Base-by-base conservation (phyloP, 2,797 vertebrate species). In the Uromys caudimaculatus region DNA sequence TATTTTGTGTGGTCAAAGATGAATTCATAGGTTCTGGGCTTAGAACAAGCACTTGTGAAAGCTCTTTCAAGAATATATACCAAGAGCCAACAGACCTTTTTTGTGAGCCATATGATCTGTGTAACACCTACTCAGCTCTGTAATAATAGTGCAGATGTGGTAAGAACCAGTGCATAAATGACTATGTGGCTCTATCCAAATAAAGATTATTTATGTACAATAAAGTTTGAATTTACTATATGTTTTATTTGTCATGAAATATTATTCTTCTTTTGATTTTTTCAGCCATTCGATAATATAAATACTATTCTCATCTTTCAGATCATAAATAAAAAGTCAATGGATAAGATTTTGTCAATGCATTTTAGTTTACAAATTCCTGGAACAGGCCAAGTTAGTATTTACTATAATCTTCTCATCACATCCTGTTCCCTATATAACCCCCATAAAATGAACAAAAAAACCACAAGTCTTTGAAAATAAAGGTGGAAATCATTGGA, bases 211-310 rank as follows among this genome's bases (percentile, higher is more conserved):
- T 71, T 85, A 67, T 86, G 32, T 24, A 58, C 17, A 86, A 86
- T 67, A 84, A 60, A 52, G 52, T 75, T 75, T 90, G 23, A 81
- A 54, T 73, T 87, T 76, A n/a, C 44, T 77, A 76, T 71, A 47
- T 75, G 38, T 41, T 90, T 94, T 93, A 24, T 90, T 21, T 91
- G 24, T 83, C 9, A 19, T 94, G 3, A 94, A 95, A 84, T 96
- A 76, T 12, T 89, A 54, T n/a, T 35, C 0, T 88, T 85, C 8
- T 62, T 86, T 93, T 58, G 3, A 50, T 85, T 75, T 90, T 64
- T 85, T 81, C 35, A 85, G 47, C 0, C 50, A 94, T 89, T 75
- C 91, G 38, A 73, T 73, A 91, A 83, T 83, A 94, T 82, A 90
- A 92, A 84, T 73, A 12, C 10, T 5, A 90, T 83, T 87, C 35